Evolutionary conservation across 92 coral and sea anemone genomes (phyloP).

Genomic region (Parazoanthus swiftii): DNA sequence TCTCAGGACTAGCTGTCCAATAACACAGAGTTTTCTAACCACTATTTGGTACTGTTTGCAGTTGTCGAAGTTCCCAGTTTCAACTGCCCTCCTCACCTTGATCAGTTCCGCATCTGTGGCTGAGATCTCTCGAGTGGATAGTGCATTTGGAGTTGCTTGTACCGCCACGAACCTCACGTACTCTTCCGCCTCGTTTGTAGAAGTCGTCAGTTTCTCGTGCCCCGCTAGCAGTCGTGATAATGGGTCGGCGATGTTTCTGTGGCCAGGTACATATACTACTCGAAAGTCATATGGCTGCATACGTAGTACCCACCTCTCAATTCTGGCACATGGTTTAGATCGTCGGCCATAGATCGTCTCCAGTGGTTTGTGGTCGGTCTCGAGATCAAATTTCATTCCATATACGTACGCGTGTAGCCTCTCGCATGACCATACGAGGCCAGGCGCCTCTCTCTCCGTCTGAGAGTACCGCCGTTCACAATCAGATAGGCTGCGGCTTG

Average conservation of each 20-base stretch:
- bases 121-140: conserved; percentile 47
- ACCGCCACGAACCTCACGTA: conserved; percentile 49
- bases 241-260: conserved; percentile 40
- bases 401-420: conserved; percentile 30
- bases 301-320: conserved; percentile 47
- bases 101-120: conserved; percentile 47
- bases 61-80: conserved; percentile 43
- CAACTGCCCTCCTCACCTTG: conserved; percentile 49
- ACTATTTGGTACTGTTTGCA: conserved; percentile 51
- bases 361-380: background rate
- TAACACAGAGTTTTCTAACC: conserved; percentile 43
- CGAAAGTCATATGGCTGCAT: conserved; percentile 48
- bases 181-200: conserved; percentile 25
- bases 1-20: conserved; percentile 47
- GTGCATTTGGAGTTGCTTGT: background rate
- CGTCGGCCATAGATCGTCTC: conserved; percentile 33
- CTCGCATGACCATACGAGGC: conserved; percentile 37
- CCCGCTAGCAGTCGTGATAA: conserved; percentile 24
- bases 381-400: conserved; percentile 38
- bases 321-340: conserved; percentile 37
- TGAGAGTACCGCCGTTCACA: conserved; percentile 31
- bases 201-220: background rate
- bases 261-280: conserved; percentile 40
- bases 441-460: conserved; percentile 42
- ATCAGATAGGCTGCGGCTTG: conserved; percentile 38